Conservation (phyloP, 2,888 invertebrate species). For the Lapara coniferarum region DNA sequence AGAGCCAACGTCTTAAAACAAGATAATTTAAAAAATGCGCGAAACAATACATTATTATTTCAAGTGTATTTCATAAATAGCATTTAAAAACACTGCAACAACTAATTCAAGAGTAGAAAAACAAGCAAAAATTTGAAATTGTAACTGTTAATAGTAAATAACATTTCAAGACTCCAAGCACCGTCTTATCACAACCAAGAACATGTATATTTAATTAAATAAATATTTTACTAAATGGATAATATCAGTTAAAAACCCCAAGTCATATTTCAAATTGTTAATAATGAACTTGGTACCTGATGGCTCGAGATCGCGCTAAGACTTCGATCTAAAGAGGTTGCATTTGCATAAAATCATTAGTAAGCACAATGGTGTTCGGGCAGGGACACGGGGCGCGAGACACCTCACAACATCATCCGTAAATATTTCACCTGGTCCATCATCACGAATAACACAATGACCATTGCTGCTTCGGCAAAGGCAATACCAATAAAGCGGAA, state of each 20-base stretch:
- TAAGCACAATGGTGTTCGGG: constrained; percentile 82
- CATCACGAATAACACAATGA: constrained; percentile 28
- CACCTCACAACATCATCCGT: constrained; percentile 72
- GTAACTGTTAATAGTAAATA: background rate
- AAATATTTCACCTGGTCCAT: constrained; percentile 54
- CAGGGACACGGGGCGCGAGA: constrained; percentile 78
- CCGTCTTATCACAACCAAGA: background rate
- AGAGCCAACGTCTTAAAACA: background rate
- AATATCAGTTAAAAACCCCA: constrained; percentile 62
- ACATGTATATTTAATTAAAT: constrained; percentile 13
- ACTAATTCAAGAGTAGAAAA: no score
- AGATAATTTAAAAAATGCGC: no score
- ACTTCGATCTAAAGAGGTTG: constrained; percentile 83
- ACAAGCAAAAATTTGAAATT: no score
- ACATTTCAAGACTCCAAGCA: background rate
- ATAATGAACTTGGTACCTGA: constrained; percentile 83
- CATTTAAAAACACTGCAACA: no score
- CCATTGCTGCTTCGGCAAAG: constrained; percentile 45
- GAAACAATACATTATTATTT: no score
- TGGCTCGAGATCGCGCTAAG: constrained; percentile 83
- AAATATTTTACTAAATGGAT: constrained; percentile 47
- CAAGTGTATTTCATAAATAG: no score
- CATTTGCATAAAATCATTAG: constrained; percentile 85
- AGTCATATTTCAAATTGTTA: constrained; percentile 82
- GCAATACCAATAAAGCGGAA: background rate